Conservation (phyloP, 2,888 invertebrate species). For the Mythimna vitellina region DNA sequence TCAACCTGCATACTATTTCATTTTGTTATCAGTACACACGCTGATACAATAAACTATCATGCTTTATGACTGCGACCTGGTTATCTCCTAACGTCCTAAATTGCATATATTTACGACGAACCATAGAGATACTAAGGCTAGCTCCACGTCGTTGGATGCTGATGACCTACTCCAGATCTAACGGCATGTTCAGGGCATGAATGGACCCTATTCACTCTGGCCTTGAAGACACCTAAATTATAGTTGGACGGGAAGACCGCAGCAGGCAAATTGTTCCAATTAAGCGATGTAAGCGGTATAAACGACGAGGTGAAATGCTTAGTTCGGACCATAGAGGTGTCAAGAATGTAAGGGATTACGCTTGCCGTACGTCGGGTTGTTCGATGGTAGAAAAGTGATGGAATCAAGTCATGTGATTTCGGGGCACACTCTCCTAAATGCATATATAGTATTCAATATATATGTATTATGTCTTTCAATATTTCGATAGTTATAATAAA, state of each 20-base stretch:
- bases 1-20: neutral
- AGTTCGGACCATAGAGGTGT: too few species aligned
- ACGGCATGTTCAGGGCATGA: slow-evolving; percentile 23
- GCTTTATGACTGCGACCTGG: slow-evolving; percentile 29
- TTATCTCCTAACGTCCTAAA: slow-evolving; percentile 43
- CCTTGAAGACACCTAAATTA: neutral
- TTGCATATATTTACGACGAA: slow-evolving; percentile 43
- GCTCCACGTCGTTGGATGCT: slow-evolving; percentile 15
- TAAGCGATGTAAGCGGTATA: too few species aligned
- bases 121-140: slow-evolving; percentile 20
- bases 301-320: too few species aligned
- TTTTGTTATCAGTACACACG: slow-evolving; percentile 8
- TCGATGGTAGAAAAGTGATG: too few species aligned
- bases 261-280: too few species aligned
- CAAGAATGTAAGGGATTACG: too few species aligned
- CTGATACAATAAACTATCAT: slow-evolving; percentile 43
- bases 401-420: too few species aligned
- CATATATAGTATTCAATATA: too few species aligned
- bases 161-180: slow-evolving; percentile 42
- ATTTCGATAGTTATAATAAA: neutral
- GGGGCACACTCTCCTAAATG: too few species aligned
- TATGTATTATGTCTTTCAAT: too few species aligned
- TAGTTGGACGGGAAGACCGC: too few species aligned
- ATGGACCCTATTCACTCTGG: neutral
- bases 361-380: too few species aligned